phyloP scores from a whole-genome alignment of 1,140 invertebrate genomes.

The Drosophila malerkotliana region DNA sequence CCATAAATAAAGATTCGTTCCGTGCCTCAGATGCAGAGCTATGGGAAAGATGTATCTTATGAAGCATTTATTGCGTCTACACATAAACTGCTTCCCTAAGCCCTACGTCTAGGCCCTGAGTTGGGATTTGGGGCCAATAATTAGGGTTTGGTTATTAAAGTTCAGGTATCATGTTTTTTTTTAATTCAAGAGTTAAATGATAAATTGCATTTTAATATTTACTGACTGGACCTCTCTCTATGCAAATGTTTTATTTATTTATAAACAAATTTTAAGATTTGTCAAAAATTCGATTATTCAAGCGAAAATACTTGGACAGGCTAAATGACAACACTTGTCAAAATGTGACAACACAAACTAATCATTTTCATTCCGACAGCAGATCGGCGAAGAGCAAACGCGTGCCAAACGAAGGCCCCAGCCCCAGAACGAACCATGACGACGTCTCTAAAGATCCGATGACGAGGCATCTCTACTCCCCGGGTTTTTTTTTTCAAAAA shows the following conservation, averaged over 20 bases:
- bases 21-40: slow-evolving; percentile 50
- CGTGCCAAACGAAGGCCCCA: slow-evolving; percentile 58
- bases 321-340: slow-evolving; percentile 77
- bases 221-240: background rate
- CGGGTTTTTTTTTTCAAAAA: background rate
- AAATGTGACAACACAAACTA: slow-evolving; percentile 76
- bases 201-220: background rate
- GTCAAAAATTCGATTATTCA: slow-evolving; percentile 69
- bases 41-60: slow-evolving; percentile 61
- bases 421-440: slow-evolving; percentile 45
- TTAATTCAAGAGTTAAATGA: slow-evolving; percentile 38
- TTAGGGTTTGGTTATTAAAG: slow-evolving; percentile 69
- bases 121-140: slow-evolving; percentile 49
- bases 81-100: slow-evolving; percentile 24
- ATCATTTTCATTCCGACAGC: slow-evolving; percentile 59
- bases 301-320: slow-evolving; percentile 76
- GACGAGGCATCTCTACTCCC: slow-evolving; percentile 34
- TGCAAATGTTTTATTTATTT: slow-evolving; percentile 1
- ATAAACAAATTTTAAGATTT: slow-evolving; percentile 54
- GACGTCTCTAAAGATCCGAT: slow-evolving; percentile 37
- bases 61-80: slow-evolving; percentile 67
- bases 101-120: slow-evolving; percentile 40
- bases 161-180: slow-evolving; percentile 57
- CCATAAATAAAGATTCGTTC: slow-evolving; percentile 83
- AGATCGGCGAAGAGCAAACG: slow-evolving; percentile 57